Evolutionary conservation across 1,140 invertebrate species (phyloP), one percentile per base, ranked within the genome.

Genomic region (Drosophila punjabiensis): DNA sequence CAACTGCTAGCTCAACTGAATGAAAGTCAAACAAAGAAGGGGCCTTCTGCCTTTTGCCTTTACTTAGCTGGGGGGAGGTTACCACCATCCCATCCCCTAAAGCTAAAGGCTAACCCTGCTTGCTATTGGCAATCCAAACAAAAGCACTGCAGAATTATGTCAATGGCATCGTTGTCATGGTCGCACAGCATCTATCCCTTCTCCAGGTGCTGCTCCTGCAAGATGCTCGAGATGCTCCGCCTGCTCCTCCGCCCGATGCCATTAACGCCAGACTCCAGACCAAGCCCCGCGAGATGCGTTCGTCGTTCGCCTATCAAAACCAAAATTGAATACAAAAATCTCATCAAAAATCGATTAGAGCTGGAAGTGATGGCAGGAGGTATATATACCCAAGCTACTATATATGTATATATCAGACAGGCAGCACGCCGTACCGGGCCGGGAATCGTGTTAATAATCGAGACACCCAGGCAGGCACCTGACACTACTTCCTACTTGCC

Each of bases 271-370:
- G 33, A 30, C 53, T 65, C 30, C 47, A 32, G 2, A 4, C 4
- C 24, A 33, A 16, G 1, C 14, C 39, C 52, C 52, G 14, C 52
- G 67, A 20, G 32, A 28, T 41, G 43, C 53, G 66, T n/a, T 35
- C 73, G 48, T 81, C 64, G 56, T 80, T 73, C 18, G 68, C 84
- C 84, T 65, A 87, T 87, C 84, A 83, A 78, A 87, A 80, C 84
- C 84, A 71, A 87, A 87, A 87, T 88, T 87, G 84, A 87, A 87
- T 88, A 88, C 77, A 83, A 88, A 88, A 87, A 87, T 87, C 84
- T 87, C 84, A 87, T 87, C 84, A 87, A 87, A 87, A 87, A 87
- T 87, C 84, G 84, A 87, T 87, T 87, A 87, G 84, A 88, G 84
- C 55, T 69, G 48, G 18, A 50, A 60, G 62, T 47, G 45, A 47